Evolutionary conservation across 2,797 vertebrate species (phyloP), one percentile per base, ranked within the genome.

Genomic region (Manis crassicaudata): DNA sequence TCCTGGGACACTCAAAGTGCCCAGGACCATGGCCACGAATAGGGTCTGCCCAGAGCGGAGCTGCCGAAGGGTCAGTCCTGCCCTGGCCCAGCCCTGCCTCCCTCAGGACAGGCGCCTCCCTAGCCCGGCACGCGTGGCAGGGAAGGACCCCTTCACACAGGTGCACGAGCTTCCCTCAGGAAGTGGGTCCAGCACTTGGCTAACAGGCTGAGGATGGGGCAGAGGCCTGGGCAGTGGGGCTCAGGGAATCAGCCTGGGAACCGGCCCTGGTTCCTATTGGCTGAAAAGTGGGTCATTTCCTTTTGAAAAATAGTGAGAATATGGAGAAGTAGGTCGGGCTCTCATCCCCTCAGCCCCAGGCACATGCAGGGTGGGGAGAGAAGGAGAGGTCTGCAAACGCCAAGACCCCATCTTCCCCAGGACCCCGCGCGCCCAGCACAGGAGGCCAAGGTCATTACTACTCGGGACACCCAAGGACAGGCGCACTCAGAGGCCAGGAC

Each of bases 211-310:
- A 63, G 93, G 77, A 90, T 25, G 89, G 97, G 96, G 90, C 88
- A 96, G 96, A 76, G 35, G 89, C 97, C 94, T 94, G 98, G 96
- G 98, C 98, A 98, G 98, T 97, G 97, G 75, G 77, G 97, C 58
- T 97, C 79, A 25, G 77, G 54, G 92, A 97, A 96, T 97, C 98
- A 98, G 98, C 98, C 96, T 97, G 96, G 94, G 98, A 98, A 96
- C 88, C 96, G 96, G 98, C 97, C 98, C 97, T 97, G 88, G 97
- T 95, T 95, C 98, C 92, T 97, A 98, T 98, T 98, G 98, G 98
- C 98, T 98, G 98, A 98, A 98, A 99, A 99, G 98, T 98, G 98
- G 98, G 98, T 99, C 98, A 97, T 98, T 98, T 98, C 97, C 98
- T 97, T 98, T 97, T 97, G 96, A 97, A 95, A 95, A 86, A 97